A percentile compares a stretch with the other conserved stretches of the same genome.
Evolutionary conservation across 2,113 vertebrate genomes (phyloP).

Genomic region (Ursus arctos): DNA sequence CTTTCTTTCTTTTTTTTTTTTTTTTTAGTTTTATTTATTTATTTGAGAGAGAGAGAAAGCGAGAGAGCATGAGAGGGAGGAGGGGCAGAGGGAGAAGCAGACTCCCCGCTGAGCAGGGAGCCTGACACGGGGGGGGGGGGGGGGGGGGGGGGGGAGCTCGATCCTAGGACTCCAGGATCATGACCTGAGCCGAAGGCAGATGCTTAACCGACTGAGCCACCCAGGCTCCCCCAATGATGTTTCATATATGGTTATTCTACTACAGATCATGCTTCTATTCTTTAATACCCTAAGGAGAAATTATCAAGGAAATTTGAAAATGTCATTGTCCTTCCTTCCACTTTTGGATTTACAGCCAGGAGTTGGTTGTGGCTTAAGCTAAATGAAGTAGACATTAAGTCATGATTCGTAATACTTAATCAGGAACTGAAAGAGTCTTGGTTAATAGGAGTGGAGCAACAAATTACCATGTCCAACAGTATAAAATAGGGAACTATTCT

Average conservation of each 20-base stretch:
- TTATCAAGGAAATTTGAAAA: constrained; percentile 48
- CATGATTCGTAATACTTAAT: constrained; percentile 12
- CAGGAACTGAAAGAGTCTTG: neutral
- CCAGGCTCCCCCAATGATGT: neutral
- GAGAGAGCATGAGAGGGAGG: no score
- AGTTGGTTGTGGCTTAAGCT: constrained; percentile 19
- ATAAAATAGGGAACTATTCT: neutral
- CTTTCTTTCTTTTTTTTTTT: no score
- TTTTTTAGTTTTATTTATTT: no score
- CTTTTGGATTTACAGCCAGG: neutral
- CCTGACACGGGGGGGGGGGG: no score
- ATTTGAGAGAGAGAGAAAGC: no score
- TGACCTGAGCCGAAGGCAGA: no score
- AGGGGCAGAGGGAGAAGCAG: no score
- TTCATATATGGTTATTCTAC: neutral
- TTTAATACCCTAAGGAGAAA: neutral
- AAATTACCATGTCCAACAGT: neutral
- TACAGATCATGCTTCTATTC: neutral
- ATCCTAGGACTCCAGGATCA: no score
- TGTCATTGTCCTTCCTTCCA: neutral
- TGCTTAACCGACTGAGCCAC: neutral
- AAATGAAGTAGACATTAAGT: constrained; percentile 32
- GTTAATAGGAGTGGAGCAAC: neutral
- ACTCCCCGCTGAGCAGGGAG: no score
- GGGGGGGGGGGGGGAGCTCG: no score